Percentiles rank a stretch among this genome's conserved stretches.
phyloP scores from a whole-genome alignment of 2,113 vertebrate species.

The Serilophus lunatus region DNA sequence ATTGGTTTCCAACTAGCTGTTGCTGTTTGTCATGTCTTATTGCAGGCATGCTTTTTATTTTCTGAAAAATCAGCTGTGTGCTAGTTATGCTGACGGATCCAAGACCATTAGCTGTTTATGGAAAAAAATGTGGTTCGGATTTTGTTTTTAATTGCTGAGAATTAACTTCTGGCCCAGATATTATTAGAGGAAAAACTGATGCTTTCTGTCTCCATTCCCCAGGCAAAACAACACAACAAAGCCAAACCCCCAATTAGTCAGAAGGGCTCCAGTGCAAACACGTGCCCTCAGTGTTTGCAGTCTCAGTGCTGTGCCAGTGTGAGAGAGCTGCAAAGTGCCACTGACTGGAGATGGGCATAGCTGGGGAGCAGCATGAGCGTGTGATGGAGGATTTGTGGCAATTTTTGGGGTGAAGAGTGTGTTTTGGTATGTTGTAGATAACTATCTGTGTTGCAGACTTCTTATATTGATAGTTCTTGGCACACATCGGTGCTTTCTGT shows the following conservation, averaged over 20 bases:
- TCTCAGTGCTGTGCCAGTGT: background rate
- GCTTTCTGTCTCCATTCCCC: background rate
- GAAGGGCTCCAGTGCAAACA: background rate
- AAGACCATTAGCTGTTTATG: slow-evolving; percentile 6
- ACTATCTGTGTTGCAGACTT: background rate
- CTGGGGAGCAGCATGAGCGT: background rate
- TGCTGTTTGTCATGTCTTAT: background rate
- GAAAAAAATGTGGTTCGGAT: slow-evolving; percentile 28
- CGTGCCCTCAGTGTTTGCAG: background rate
- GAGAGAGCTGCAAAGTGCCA: background rate
- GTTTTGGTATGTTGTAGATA: background rate
- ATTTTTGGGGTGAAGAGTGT: background rate
- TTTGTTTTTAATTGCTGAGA: slow-evolving; percentile 26
- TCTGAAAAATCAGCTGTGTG: background rate
- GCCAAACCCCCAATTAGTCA: background rate
- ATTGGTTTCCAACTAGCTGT: background rate
- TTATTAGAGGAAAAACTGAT: slow-evolving; percentile 32
- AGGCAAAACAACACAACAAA: slow-evolving; percentile 10
- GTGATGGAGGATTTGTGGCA: background rate
- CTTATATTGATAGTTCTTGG: background rate
- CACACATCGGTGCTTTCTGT: background rate
- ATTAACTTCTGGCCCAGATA: slow-evolving; percentile 1
- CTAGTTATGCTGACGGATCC: background rate
- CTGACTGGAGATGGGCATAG: background rate
- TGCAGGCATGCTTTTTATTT: background rate